phyloP scores from a whole-genome alignment of 2,113 vertebrate species.

The Seriola rivoliana region DNA sequence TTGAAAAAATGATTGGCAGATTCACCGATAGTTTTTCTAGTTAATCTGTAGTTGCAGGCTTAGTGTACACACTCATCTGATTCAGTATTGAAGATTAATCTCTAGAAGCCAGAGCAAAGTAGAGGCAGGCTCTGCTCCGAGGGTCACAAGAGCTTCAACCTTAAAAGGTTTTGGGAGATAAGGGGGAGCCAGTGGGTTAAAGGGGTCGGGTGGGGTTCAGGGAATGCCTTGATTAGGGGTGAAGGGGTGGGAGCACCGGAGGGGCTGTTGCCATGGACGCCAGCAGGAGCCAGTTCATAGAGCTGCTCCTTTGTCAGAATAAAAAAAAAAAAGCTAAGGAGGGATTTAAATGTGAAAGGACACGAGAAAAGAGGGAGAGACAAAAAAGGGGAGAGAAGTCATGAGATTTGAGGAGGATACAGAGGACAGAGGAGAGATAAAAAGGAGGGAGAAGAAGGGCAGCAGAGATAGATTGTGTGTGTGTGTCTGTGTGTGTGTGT shows the following conservation, averaged over 20 bases:
- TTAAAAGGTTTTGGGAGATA: conserved; percentile 23
- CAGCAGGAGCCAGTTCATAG: conserved; percentile 69
- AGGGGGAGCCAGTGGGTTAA: conserved; percentile 22
- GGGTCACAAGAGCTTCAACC: conserved; percentile 18
- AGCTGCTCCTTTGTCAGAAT: conserved; percentile 76
- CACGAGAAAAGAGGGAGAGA: conserved; percentile 66
- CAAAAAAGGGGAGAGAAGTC: conserved; percentile 65
- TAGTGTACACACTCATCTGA: background rate
- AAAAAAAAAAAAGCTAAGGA: conserved; percentile 58
- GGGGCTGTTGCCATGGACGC: conserved; percentile 75
- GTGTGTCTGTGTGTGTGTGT: conserved; percentile 27
- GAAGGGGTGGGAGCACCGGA: conserved; percentile 17
- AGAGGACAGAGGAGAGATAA: conserved; percentile 48
- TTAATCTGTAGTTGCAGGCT: background rate
- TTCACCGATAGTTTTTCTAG: background rate
- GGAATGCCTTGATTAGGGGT: conserved; percentile 48
- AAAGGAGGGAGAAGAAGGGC: conserved; percentile 37
- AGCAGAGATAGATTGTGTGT: conserved; percentile 55
- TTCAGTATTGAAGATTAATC: background rate
- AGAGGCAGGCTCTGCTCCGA: background rate
- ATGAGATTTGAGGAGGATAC: conserved; percentile 70
- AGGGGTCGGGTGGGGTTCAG: conserved; percentile 63
- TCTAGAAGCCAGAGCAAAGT: background rate
- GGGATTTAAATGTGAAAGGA: conserved; percentile 83
- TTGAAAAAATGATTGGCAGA: background rate